Conservation (phyloP, 2,113 vertebrate species). For the Poeciliopsis retropinna region DNA sequence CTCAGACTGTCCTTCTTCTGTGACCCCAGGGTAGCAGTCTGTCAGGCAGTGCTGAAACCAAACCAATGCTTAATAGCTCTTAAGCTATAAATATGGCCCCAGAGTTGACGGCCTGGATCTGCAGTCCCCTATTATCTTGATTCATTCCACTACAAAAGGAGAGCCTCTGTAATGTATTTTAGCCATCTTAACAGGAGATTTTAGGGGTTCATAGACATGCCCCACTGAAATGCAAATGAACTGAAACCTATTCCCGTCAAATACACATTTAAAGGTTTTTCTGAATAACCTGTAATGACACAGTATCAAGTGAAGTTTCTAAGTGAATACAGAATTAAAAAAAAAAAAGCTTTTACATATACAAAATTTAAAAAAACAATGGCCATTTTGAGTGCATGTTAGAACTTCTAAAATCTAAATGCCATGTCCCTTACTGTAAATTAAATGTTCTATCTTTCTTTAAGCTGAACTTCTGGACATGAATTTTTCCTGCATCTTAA, state of each 20-base stretch:
- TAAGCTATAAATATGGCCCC: constrained; percentile 69
- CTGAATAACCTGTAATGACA: constrained; percentile 39
- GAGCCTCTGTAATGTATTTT: constrained; percentile 48
- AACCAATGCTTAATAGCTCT: constrained; percentile 71
- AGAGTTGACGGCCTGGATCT: constrained; percentile 64
- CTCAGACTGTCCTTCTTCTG: constrained; percentile 50
- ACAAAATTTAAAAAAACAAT: neutral
- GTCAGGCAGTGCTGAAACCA: constrained; percentile 67
- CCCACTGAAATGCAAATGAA: constrained; percentile 33
- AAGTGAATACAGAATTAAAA: constrained; percentile 11
- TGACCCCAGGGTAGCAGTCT: constrained; percentile 62
- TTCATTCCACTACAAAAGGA: constrained; percentile 69
- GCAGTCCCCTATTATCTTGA: constrained; percentile 63
- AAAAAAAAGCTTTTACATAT: constrained; percentile 31
- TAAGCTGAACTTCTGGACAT: constrained; percentile 27
- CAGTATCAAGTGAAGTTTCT: constrained; percentile 32
- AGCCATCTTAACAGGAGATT: constrained; percentile 45
- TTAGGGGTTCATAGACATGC: constrained; percentile 36
- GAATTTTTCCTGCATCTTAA: constrained; percentile 51
- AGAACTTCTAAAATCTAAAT: constrained; percentile 63
- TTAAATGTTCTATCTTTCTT: constrained; percentile 56
- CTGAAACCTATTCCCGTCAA: constrained; percentile 37
- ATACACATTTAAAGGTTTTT: constrained; percentile 66
- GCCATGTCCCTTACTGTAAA: constrained; percentile 44
- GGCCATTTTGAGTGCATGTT: constrained; percentile 60